Conservation (phyloP, 2,113 vertebrate species). For the Nymphicus hollandicus region DNA sequence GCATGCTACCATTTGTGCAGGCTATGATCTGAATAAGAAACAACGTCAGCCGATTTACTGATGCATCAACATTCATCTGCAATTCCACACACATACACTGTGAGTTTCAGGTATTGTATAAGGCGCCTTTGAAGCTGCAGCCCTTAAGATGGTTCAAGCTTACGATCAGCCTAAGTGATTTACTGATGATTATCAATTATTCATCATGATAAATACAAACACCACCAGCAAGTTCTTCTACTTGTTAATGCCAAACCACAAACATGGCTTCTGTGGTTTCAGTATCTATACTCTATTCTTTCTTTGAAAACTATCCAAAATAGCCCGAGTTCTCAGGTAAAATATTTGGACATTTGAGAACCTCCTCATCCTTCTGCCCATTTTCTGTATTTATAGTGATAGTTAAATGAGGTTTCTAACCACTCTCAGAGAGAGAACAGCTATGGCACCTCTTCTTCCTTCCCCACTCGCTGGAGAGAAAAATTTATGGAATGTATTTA, state of each 20-base stretch:
- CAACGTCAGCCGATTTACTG: rapidly evolving
- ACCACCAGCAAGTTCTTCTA: not conserved
- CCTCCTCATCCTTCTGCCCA: not conserved
- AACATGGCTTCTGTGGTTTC: not conserved
- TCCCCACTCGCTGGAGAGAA: not conserved
- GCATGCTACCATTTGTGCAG: not conserved
- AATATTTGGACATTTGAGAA: not conserved
- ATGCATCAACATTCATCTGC: not conserved
- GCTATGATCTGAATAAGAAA: not conserved
- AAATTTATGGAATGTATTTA: constrained; percentile 32
- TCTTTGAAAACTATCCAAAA: not conserved
- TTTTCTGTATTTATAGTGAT: not conserved
- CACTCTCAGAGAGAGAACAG: not conserved
- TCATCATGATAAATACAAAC: not conserved
- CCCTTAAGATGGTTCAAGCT: not conserved
- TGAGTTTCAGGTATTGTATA: not conserved
- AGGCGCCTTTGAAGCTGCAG: not conserved
- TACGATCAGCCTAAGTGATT: not conserved
- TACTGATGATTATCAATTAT: not conserved
- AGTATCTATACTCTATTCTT: not conserved
- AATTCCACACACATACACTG: not conserved
- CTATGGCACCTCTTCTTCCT: not conserved
- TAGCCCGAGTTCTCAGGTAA: not conserved
- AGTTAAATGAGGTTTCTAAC: not conserved
- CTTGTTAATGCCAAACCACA: not conserved